Base-by-base conservation (phyloP, 2,113 vertebrate species). In the Misgurnus mizolepis region DNA sequence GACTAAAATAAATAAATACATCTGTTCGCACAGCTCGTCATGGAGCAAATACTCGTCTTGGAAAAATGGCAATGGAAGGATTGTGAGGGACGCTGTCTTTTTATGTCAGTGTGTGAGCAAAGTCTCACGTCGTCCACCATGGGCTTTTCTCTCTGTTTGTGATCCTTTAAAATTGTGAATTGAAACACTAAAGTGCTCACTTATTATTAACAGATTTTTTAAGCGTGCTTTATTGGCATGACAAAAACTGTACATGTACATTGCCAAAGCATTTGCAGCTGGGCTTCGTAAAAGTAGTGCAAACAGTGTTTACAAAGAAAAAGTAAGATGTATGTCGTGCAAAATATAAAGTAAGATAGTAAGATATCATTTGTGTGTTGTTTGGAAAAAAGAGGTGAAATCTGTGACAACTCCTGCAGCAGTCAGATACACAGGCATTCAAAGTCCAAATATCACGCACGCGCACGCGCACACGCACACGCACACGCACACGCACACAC, bases 381-480 rank as follows among this genome's bases (percentile, higher is more conserved):
- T 14, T 5, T 5, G 0, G 50, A 53, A 15, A 34, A 34, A 34
- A 34, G 27, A 34, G 3, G 67, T 49, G 3, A 78, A 76, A 64
- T 74, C 58, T 64, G 70, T 43, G 56, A 27, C 39, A 10, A 39
- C 64, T 14, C 17, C 47, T 81, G 58, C 22, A 69, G 75, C 62
- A 58, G 50, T 67, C 60, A 80, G 65, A 78, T 67, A 49, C 56
- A 67, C 22, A 53, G 61, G 70, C 50, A 80, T 74, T 80, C 81
- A 83, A 74, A 83, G 80, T 86, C 85, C 85, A 79, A 86, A 80
- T 68, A 79, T 60, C 77, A 70, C 27, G 45, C 73, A 55, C 71
- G 61, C 40, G 22, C 76, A 58, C 41, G 67, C 67, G 72, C 61
- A 50, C 77, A 58, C 41, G 56, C 80, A 78, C 70, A 65, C 73